These are phyloP conservation scores for Stegostoma tigrinum DNA, from an alignment of 2,113 vertebrate species.

Conservation along the genomic window DNA sequence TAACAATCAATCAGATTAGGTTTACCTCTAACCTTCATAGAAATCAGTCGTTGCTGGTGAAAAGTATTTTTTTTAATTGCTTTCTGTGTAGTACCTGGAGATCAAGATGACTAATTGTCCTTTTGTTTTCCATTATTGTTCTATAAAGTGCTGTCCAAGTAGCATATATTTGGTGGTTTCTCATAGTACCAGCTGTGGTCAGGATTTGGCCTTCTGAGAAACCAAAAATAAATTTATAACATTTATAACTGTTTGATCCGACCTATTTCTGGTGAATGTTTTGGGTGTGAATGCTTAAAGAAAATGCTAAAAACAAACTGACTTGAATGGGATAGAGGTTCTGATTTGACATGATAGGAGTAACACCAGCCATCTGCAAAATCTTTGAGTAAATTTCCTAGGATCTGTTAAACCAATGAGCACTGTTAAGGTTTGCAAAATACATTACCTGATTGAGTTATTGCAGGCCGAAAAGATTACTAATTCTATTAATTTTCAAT, in stretches of 20 bases:
- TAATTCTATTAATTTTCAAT: conserved; percentile 5
- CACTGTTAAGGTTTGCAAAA: not conserved
- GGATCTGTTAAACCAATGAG: not conserved
- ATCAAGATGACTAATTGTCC: not conserved
- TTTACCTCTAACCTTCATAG: not conserved
- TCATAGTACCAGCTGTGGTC: not conserved
- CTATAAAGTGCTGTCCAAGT: not conserved
- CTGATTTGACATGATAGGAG: not conserved
- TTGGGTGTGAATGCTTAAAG: not conserved
- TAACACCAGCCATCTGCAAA: not conserved
- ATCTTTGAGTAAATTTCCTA: not conserved
- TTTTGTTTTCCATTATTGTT: not conserved
- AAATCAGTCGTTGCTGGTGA: not conserved
- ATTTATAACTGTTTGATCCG: not conserved
- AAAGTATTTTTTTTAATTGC: not conserved
- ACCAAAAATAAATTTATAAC: not conserved
- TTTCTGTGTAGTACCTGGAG: not conserved
- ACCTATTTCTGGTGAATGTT: not conserved
- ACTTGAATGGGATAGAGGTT: not conserved
- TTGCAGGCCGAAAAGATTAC: not conserved
- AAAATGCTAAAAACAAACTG: not conserved
- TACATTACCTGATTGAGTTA: too few species aligned
- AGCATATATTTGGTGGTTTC: not conserved
- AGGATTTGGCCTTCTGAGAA: not conserved
- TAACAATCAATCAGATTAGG: not conserved